These are phyloP conservation scores for Phylloscopus trochilus DNA, from an alignment of 2,113 vertebrate genomes.

Conservation along the genomic window DNA sequence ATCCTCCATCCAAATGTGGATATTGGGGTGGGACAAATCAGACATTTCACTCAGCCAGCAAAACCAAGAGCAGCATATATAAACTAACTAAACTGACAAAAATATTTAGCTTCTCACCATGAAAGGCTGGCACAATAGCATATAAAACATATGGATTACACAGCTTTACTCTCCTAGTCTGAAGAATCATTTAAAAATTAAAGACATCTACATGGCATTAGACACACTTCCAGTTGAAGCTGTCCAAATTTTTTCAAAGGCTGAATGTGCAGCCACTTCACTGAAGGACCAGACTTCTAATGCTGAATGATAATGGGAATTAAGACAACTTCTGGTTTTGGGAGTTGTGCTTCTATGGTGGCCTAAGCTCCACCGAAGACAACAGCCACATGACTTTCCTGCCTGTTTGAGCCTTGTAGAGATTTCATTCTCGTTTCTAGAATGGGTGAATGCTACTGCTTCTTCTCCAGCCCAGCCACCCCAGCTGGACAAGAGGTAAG, in stretches of 20 bases:
- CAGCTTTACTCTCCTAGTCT: constrained; percentile 5
- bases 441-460: background rate
- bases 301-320: background rate
- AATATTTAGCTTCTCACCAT: constrained; percentile 50
- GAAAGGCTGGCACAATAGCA: constrained; percentile 30
- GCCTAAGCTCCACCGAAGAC: background rate
- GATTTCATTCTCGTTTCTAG: background rate
- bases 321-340: background rate
- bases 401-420: background rate
- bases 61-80: background rate
- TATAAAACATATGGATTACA: constrained; percentile 20
- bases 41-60: constrained; percentile 13
- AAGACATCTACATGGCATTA: background rate
- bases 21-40: constrained; percentile 33
- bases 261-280: background rate
- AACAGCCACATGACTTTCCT: background rate
- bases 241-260: background rate
- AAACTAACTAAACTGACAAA: constrained; percentile 47
- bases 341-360: background rate
- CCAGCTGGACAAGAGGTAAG: background rate
- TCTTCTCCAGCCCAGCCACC: background rate
- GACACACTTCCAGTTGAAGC: background rate
- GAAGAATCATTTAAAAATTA: constrained; percentile 2
- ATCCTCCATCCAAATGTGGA: constrained; percentile 33
- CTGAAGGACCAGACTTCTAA: background rate